Percentiles rank a stretch among this genome's conserved stretches.
Evolutionary conservation across 1,140 invertebrate genomes (phyloP).

Genomic region (Drosophila rhopaloa): DNA sequence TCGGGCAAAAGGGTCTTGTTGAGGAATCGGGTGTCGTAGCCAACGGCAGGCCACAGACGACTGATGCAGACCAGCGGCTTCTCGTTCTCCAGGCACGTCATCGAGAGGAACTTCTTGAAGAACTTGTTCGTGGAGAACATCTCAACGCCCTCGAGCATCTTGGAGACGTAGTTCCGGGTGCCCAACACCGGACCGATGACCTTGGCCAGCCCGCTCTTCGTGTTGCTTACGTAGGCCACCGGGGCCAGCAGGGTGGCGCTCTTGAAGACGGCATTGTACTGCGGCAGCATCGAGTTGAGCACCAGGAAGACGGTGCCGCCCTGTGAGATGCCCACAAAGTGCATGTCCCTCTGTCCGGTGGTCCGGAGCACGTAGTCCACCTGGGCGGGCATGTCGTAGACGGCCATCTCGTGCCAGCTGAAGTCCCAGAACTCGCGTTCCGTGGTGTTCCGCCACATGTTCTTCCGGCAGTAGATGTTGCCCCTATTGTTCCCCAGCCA

Average conservation of each 20-base stretch:
- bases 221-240: constrained; percentile 85
- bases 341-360: constrained; percentile 84
- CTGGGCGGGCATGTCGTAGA: constrained; percentile 89
- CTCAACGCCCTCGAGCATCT: constrained; percentile 86
- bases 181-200: constrained; percentile 74
- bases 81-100: constrained; percentile 85
- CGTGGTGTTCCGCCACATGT: constrained; percentile 85
- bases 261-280: constrained; percentile 87
- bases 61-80: constrained; percentile 86
- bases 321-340: constrained; percentile 86
- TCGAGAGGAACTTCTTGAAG: constrained; percentile 85
- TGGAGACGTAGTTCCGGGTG: constrained; percentile 82
- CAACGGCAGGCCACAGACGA: constrained; percentile 86
- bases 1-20: constrained; percentile 85
- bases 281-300: constrained; percentile 85
- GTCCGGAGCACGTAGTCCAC: constrained; percentile 87
- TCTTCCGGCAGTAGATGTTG: constrained; percentile 87
- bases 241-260: constrained; percentile 87
- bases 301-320: constrained; percentile 87
- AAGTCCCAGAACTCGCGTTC: constrained; percentile 84
- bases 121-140: constrained; percentile 86
- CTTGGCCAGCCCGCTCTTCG: constrained; percentile 83
- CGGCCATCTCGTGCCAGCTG: constrained; percentile 90
- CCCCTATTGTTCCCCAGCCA: constrained; percentile 91
- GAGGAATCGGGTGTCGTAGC: constrained; percentile 85